A percentile compares a stretch with the other conserved stretches of the same genome.
Conservation (phyloP, 2,113 vertebrate species). For the Elephantulus edwardii region DNA sequence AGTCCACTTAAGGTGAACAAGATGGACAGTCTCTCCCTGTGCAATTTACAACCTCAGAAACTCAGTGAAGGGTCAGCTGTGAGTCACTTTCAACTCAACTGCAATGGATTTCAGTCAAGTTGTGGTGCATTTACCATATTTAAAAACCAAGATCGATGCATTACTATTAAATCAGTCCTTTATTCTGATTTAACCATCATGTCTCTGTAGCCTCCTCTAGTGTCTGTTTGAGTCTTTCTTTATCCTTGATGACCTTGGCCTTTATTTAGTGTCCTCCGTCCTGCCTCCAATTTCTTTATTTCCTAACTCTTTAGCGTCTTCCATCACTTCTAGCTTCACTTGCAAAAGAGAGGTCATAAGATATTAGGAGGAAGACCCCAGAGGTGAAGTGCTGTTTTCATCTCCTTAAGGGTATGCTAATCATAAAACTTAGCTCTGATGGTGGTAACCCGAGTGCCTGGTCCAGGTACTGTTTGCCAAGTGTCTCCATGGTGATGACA, state of each 20-base stretch:
- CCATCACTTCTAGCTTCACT: too few relatives aligned
- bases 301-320: too few relatives aligned
- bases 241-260: neutral
- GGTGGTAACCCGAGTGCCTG: neutral
- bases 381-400: neutral
- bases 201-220: neutral
- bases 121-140: neutral
- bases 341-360: neutral
- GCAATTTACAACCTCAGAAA: too few relatives aligned
- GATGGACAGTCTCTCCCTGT: too few relatives aligned
- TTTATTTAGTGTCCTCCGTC: too few relatives aligned
- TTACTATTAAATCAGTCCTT: neutral
- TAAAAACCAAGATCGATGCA: neutral
- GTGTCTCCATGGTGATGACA: neutral
- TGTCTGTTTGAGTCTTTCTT: neutral
- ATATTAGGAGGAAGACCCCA: neutral
- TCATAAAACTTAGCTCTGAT: neutral
- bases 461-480: neutral
- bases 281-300: too few relatives aligned
- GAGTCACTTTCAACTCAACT: too few relatives aligned
- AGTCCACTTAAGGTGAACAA: too few relatives aligned
- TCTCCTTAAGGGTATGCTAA: neutral
- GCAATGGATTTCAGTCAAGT: too few relatives aligned
- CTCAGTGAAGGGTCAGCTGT: too few relatives aligned
- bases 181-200: neutral